A percentile compares a stretch with the other conserved stretches of the same genome.
phyloP scores from a whole-genome alignment of 2,888 invertebrate species.

The Cistogaster globosa region DNA sequence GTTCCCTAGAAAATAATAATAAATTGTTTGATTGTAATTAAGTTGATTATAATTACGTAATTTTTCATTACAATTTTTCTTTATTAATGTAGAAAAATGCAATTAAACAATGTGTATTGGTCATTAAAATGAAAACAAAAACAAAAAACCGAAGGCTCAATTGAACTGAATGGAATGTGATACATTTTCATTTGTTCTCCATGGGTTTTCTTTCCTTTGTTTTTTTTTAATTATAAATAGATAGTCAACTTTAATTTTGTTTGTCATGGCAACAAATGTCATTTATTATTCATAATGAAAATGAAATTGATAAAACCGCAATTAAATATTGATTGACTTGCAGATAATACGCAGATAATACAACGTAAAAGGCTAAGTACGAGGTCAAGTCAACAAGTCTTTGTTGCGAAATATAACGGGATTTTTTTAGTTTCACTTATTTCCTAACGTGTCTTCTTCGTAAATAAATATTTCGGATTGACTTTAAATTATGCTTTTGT shows the following conservation, averaged over 20 bases:
- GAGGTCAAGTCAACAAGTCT: not conserved
- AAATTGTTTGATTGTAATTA: not conserved
- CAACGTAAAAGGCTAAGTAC: not conserved
- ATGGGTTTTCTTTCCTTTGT: constrained; percentile 5
- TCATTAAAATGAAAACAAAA: not conserved
- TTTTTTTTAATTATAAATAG: constrained; percentile 14
- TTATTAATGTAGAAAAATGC: constrained; percentile 1
- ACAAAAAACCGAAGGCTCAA: constrained; percentile 1
- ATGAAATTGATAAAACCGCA: constrained; percentile 23
- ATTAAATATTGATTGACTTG: constrained; percentile 30
- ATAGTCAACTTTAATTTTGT: constrained; percentile 18
- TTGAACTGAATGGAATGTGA: constrained; percentile 6
- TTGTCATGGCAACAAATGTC: constrained; percentile 34
- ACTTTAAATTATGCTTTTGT: too few relatives aligned
- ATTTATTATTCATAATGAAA: constrained; percentile 35
- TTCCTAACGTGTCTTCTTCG: too few relatives aligned
- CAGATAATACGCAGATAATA: constrained; percentile 26
- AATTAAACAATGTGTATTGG: constrained; percentile 15
- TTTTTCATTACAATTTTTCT: constrained; percentile 11
- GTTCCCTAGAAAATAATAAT: constrained; percentile 1
- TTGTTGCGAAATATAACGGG: too few relatives aligned
- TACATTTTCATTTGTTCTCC: constrained; percentile 18
- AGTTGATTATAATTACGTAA: constrained; percentile 7
- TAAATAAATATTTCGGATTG: too few relatives aligned
- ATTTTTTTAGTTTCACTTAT: too few relatives aligned